Evolutionary conservation across 2,797 vertebrate genomes (phyloP).

Genomic region (Ispidina picta): DNA sequence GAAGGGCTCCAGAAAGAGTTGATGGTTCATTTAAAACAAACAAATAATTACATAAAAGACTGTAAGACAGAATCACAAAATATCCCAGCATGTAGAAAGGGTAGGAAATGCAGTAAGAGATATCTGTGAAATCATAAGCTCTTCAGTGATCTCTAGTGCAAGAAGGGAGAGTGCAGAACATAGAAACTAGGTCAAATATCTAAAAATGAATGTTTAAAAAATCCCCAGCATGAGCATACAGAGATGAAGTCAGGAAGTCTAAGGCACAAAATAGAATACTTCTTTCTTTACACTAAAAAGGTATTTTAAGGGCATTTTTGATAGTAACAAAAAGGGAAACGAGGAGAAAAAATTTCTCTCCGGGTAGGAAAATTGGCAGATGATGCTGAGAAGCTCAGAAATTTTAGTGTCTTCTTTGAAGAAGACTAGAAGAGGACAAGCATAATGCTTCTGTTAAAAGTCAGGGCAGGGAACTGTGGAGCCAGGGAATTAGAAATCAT

Average conservation of each 20-base stretch:
- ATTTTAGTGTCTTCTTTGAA: neutral
- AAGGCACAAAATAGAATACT: constrained; percentile 30
- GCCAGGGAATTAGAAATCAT: neutral
- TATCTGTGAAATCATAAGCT: constrained; percentile 18
- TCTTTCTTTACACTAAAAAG: constrained; percentile 36
- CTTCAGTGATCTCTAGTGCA: constrained; percentile 42
- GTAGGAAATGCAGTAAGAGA: neutral
- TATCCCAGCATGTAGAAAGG: neutral
- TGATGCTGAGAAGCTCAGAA: neutral
- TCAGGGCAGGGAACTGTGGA: neutral
- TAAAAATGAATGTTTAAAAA: constrained; percentile 46
- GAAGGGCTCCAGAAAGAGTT: neutral
- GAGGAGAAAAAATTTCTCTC: neutral
- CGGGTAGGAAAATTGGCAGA: neutral
- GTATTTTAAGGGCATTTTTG: constrained; percentile 1
- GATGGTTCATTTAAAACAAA: neutral
- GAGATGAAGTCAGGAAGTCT: constrained; percentile 9
- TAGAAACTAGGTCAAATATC: constrained; percentile 64
- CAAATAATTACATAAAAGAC: neutral
- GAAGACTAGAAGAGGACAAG: neutral
- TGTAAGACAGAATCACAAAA: neutral
- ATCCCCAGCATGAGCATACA: neutral
- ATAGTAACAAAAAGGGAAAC: neutral
- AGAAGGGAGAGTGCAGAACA: constrained; percentile 12
- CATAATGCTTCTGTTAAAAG: neutral